phyloP scores from a whole-genome alignment of 2,113 vertebrate genomes.

The Nothoprocta pentlandii region DNA sequence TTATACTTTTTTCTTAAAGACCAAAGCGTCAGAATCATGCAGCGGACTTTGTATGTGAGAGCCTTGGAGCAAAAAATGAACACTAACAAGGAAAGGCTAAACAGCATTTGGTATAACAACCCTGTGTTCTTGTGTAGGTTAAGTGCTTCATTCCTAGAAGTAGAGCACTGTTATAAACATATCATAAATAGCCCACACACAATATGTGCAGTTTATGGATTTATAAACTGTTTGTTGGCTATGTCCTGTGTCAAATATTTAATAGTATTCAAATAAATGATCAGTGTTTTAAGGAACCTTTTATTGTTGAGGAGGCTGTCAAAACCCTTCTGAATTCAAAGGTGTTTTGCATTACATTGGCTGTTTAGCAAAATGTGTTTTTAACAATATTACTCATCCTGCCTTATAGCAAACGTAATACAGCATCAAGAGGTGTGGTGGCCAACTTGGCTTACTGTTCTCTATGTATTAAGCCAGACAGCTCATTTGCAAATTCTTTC shows the following conservation, averaged over 20 bases:
- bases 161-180: not conserved
- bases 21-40: not conserved
- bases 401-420: not conserved
- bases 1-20: not conserved
- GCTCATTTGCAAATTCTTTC: conserved; percentile 62
- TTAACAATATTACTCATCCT: not conserved
- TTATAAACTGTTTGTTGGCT: not conserved
- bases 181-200: not conserved
- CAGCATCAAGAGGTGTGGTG: not conserved
- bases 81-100: not conserved
- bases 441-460: not conserved
- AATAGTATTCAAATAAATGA: not conserved
- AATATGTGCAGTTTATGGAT: not conserved
- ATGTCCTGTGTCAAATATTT: not conserved
- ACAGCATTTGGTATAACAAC: not conserved
- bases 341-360: not conserved
- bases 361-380: no score
- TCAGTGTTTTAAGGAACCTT: not conserved
- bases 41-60: not conserved
- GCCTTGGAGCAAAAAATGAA: not conserved
- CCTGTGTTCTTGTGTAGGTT: not conserved
- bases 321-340: not conserved
- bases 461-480: conserved; percentile 57
- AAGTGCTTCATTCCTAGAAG: not conserved
- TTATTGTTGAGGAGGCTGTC: not conserved